These are phyloP conservation scores for Ectropis crepuscularia DNA, from an alignment of 2,888 invertebrate species.

Conservation along the genomic window DNA sequence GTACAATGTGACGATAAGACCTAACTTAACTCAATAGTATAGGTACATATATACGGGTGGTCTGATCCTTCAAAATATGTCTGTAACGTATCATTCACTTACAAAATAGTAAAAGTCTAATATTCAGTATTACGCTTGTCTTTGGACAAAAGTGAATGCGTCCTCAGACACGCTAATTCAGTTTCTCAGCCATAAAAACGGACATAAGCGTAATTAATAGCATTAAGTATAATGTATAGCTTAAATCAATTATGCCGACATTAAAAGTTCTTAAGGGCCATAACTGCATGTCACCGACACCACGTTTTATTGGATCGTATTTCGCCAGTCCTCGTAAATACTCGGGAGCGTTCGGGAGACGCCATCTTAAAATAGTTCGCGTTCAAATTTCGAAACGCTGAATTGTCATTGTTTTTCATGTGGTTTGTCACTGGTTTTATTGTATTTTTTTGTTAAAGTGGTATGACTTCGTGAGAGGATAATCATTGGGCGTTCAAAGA, in stretches of 20 bases:
- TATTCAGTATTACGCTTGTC: slow-evolving; percentile 4
- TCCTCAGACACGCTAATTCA: slow-evolving; percentile 5
- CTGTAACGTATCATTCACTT: too few species aligned
- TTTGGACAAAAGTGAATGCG: background rate
- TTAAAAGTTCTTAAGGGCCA: slow-evolving; percentile 63
- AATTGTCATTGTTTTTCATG: slow-evolving; percentile 52
- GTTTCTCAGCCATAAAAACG: slow-evolving; percentile 22
- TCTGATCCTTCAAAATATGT: too few species aligned
- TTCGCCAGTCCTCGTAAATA: slow-evolving; percentile 69
- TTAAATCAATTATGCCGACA: slow-evolving; percentile 67
- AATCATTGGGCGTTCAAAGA: too few species aligned
- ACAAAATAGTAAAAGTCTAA: background rate
- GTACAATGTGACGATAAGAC: too few species aligned
- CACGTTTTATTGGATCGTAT: slow-evolving; percentile 69
- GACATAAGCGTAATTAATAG: slow-evolving; percentile 46
- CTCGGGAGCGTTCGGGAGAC: slow-evolving; percentile 57
- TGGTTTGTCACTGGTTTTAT: slow-evolving; percentile 16
- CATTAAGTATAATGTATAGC: slow-evolving; percentile 47
- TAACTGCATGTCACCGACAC: slow-evolving; percentile 63
- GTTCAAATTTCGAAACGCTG: slow-evolving; percentile 56
- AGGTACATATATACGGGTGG: too few species aligned
- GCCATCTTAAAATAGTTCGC: slow-evolving; percentile 69
- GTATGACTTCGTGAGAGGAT: background rate
- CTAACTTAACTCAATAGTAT: too few species aligned
- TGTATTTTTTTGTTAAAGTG: slow-evolving; percentile 2